phyloP scores from a whole-genome alignment of 2,797 vertebrate species.

The Catharus ustulatus region DNA sequence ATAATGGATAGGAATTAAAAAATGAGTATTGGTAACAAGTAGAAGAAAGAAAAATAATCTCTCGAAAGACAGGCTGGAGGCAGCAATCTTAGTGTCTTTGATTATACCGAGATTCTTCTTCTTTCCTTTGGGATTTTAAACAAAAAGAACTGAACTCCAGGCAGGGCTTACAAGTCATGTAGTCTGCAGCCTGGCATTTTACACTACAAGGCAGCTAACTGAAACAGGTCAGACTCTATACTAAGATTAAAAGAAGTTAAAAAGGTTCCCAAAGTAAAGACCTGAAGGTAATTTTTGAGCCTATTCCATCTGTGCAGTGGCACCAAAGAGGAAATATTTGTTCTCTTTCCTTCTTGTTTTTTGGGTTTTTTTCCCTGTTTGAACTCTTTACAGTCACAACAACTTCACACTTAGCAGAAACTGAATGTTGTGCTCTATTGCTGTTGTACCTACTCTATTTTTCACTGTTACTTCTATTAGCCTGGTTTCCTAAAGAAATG shows the following conservation, averaged over 20 bases:
- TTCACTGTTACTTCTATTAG: constrained; percentile 1
- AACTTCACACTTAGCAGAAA: neutral
- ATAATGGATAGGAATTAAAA: neutral
- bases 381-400: neutral
- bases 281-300: neutral
- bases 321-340: neutral
- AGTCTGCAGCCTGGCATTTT: neutral
- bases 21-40: neutral
- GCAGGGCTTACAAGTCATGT: neutral
- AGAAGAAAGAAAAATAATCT: neutral
- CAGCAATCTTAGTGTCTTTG: neutral
- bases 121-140: neutral
- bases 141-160: neutral
- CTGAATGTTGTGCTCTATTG: neutral
- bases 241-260: neutral
- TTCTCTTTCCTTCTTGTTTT: neutral
- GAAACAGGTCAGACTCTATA: neutral
- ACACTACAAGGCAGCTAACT: neutral
- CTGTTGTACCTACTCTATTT: neutral
- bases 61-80: neutral
- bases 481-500: neutral
- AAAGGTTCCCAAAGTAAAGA: neutral
- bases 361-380: neutral
- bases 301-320: neutral
- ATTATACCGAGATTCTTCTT: neutral